Conservation (phyloP, 2,113 vertebrate species). For the Eupsittula cactorum region DNA sequence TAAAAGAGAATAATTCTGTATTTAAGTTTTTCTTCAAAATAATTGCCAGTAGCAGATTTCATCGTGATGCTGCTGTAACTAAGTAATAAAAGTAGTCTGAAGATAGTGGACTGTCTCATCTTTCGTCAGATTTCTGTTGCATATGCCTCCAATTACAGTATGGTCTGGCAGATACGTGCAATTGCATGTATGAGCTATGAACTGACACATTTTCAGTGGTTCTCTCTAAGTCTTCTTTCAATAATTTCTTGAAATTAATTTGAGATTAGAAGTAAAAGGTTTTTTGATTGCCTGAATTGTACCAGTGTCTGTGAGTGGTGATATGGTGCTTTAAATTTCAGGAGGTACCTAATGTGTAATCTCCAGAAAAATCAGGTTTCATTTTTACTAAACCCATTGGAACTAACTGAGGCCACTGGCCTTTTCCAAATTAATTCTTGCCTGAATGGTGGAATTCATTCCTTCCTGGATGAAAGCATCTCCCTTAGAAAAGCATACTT, state of each 20-base stretch:
- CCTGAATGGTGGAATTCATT: background rate
- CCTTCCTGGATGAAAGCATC: background rate
- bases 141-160: background rate
- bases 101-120: background rate
- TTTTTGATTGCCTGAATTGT: background rate
- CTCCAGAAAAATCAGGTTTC: background rate
- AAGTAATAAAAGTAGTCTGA: background rate
- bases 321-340: background rate
- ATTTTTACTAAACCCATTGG: background rate
- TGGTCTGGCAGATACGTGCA: background rate
- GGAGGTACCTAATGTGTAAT: background rate
- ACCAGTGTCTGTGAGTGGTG: background rate
- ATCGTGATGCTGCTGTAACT: background rate
- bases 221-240: background rate
- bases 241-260: background rate
- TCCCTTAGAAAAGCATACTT: background rate
- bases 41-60: background rate
- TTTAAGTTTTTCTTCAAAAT: background rate
- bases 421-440: background rate
- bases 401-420: background rate
- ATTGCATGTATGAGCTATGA: background rate
- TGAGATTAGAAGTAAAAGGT: background rate
- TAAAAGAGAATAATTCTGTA: background rate
- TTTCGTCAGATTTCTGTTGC: background rate
- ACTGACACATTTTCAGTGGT: background rate